Conservation (phyloP, 2,888 invertebrate species). For the Charanyca ferruginea region DNA sequence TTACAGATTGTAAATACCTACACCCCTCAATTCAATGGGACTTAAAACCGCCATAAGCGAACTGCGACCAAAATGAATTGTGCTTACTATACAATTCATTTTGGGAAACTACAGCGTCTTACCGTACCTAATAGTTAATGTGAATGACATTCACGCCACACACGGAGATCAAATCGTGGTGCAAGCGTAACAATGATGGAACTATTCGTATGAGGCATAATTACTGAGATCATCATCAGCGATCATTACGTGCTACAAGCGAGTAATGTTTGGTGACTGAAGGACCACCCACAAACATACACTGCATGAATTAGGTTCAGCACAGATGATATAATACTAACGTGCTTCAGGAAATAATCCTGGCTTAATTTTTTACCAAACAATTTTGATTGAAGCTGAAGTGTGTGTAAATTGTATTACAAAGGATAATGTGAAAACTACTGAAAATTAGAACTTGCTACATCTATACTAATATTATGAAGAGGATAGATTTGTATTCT, state of each 20-base stretch:
- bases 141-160: constrained; percentile 72
- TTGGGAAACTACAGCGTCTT: constrained; percentile 8
- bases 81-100: background rate
- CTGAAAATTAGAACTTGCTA: too few relatives aligned
- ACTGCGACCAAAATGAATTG: background rate
- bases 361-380: constrained; percentile 3
- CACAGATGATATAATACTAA: too few relatives aligned
- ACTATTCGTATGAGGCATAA: constrained; percentile 82
- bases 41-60: background rate
- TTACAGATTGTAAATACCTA: too few relatives aligned
- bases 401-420: too few relatives aligned
- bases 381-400: too few relatives aligned
- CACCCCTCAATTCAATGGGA: background rate
- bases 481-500: too few relatives aligned
- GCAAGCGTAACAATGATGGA: constrained; percentile 77
- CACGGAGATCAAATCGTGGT: constrained; percentile 81
- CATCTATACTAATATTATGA: too few relatives aligned
- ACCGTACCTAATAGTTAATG: constrained; percentile 19
- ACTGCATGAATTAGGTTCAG: constrained; percentile 7
- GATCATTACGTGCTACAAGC: constrained; percentile 75
- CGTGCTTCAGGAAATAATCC: background rate
- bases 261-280: constrained; percentile 67
- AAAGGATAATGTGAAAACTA: too few relatives aligned
- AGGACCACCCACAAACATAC: constrained; percentile 77
- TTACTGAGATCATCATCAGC: constrained; percentile 82